phyloP scores from a whole-genome alignment of 2,113 vertebrate species.

The Erythrocercus mccallii region DNA sequence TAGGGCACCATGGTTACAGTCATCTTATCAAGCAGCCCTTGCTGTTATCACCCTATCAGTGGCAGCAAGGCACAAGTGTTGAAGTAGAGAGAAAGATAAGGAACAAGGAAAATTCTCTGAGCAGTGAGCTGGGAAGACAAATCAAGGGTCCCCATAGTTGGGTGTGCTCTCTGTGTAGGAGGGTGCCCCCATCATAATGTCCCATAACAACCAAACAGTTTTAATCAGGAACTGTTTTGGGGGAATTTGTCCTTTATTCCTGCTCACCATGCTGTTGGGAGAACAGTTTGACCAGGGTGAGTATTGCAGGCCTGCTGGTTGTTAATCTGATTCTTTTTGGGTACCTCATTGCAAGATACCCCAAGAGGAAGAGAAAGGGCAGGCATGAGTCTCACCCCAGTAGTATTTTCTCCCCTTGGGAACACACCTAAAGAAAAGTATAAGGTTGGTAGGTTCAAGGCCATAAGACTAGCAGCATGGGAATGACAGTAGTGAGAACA shows the following conservation, averaged over 20 bases:
- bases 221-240: not conserved
- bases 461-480: not conserved
- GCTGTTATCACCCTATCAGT: not conserved
- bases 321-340: not conserved
- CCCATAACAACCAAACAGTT: not conserved
- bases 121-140: not conserved
- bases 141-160: not conserved
- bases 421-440: not conserved
- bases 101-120: not conserved
- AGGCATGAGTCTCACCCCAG: not conserved
- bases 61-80: not conserved
- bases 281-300: not conserved
- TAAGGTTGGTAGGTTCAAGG: not conserved
- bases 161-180: not conserved
- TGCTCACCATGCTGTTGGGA: fast-evolving
- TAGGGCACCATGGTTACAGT: not conserved
- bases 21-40: not conserved
- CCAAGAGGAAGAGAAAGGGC: not conserved
- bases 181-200: not conserved
- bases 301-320: not conserved
- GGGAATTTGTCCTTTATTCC: not conserved
- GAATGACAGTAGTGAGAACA: not conserved
- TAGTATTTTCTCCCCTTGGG: not conserved
- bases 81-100: not conserved
- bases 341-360: not conserved